Evolutionary conservation across 2,113 vertebrate genomes (phyloP), one percentile per base, ranked within the genome.

Genomic region (Nannobrachium achirus): DNA sequence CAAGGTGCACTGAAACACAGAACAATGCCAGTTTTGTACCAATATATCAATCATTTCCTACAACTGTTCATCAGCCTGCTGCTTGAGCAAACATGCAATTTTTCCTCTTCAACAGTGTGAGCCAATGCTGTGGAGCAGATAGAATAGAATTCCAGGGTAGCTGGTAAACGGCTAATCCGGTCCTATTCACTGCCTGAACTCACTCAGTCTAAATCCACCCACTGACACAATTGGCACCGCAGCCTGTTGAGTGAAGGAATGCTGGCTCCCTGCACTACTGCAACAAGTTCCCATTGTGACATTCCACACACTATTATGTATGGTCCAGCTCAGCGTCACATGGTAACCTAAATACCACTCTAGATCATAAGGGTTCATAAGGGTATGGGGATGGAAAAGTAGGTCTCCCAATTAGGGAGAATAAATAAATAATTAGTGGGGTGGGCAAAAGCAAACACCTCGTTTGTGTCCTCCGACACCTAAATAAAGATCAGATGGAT

Each of bases 221-320:
- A 86, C 85, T 81, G 81, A 88, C 76, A 90, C 88, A 91, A 91
- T 89, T 88, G 86, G 82, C 81, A 60, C 87, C 48, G 67, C 79
- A 84, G 87, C 85, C 79, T 84, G 82, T 88, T 78, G 80, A 86
- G 84, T 16, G 38, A 58, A 82, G 86, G 89, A 92, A 91, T 88
- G 88, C 41, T 8, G 49, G 67, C 44, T 13, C 46, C 25, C 41
- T 46, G 46, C 48, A 40, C 10, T 42, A 38, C 73, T 75, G 88
- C 89, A 87, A 89, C 86, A 91, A 89, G 87, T 91, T 83, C 83
- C 74, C 86, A 87, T 78, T 85, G 83, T 88, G 82, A 81, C 86
- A 91, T 91, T 92, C 89, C 91, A 86, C 76, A 80, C 76, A 81
- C 73, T 78, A 82, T 88, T 76, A 83, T 70, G 64, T 73, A 83